Evolutionary conservation across 2,888 invertebrate species (phyloP), one percentile per base, ranked within the genome.

Genomic region (Drosophila borborema): DNA sequence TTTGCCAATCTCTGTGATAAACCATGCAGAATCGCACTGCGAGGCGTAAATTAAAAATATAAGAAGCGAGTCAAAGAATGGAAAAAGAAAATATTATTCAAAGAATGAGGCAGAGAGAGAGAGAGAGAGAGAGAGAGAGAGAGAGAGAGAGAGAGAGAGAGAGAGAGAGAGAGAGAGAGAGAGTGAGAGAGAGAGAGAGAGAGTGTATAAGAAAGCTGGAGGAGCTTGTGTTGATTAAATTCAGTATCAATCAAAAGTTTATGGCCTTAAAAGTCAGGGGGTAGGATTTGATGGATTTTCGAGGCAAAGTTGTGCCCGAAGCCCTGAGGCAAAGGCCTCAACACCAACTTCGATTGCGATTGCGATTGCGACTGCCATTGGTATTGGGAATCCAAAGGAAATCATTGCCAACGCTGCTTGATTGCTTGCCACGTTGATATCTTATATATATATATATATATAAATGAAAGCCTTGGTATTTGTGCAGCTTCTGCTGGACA

Each of bases 1-100:
- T 83, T 86, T 90, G 89, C 87, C 86, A 90, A 86, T 90, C 80
- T 81, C 89, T 88, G 89, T 89, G 90, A 90, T 89, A 90, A 86
- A 70, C 90, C 86, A 86, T 81, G 89, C 90, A 89, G 79, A 90
- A 86, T 81, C 81, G 72, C 72, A 89, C 83, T 77, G 77, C 72
- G 79, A 86, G 90, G 86, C 86, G 84, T 81, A 86, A 86, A 86
- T 89, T 90, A 86, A 86, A 86, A 90, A 90, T 79, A 89, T 83
- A 85, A 74, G 75, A 80, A 72, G 61, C 68, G 65, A 63, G 10
- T 55, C 46, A 55, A 66, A 67, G 67, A 66, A 67, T 64, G 31
- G 60, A 58, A 53, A 53, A 49, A 56, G 38, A n/a, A 56, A 31
- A 75, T 48, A 55, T 36, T 38, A 66, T 16, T 45, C 16, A 54